Evolutionary conservation across 2,888 invertebrate species (phyloP), one percentile per base, ranked within the genome.

Genomic region (Helobdella robusta): DNA sequence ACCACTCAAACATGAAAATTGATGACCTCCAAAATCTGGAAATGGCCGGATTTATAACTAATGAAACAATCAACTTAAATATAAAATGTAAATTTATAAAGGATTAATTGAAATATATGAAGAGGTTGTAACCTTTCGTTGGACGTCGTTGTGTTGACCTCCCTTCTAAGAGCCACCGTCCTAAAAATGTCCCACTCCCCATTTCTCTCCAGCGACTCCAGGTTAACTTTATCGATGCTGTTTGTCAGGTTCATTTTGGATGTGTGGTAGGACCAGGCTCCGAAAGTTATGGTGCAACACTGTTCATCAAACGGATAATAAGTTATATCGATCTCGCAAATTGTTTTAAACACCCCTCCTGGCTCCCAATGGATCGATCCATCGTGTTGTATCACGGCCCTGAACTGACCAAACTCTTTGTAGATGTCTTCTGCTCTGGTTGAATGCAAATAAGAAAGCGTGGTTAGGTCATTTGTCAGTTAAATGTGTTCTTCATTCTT

Each of bases 241-340:
- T 64, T 72, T 18, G 71, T 69, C 36, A 72, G 68, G 66, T 72
- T 72, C 72, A 72, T 72, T 54, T 72, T 72, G 25, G 67, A 58
- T 15, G 71, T 72, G 64, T 72, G 70, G 67, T 72, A 72, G 35
- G 67, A 66, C 72, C 72, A 72, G 8, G 72, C 71, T 11, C 72
- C 72, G 66, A 72, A 72, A 58, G 68, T 66, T 2, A 72, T 69
- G 46, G 50, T 60, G 50, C 72, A 72, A 18, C 64, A 59, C 54
- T 72, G 72, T 50, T 70, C 70, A 64, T 72, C 72, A 63, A 72
- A 72, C 0, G 72, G 72, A 59, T 72, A 72, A 59, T 71, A 72
- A 15, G 72, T 72, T 65, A 72, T 72, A 65, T 72, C 72, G 50
- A 72, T 71, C 62, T 72, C 70, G 40, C 72, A 72, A 35, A 72